phyloP scores from a whole-genome alignment of 2,797 vertebrate genomes.

The Champsocephalus gunnari region DNA sequence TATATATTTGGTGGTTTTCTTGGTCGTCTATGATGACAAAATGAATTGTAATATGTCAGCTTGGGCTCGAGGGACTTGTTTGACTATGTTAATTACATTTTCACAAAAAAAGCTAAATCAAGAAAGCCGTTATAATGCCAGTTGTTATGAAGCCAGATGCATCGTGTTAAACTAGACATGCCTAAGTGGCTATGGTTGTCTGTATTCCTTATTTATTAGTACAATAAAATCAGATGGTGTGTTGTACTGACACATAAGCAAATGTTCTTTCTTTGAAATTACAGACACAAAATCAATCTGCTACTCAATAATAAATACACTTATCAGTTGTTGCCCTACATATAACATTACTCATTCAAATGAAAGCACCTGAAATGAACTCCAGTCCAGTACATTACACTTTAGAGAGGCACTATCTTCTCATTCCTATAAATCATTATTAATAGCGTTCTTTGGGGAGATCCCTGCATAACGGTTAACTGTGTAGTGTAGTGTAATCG shows the following conservation, averaged over 20 bases:
- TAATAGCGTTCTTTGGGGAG: not conserved
- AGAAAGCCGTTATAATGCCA: not conserved
- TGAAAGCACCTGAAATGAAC: not conserved
- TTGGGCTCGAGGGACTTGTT: not conserved
- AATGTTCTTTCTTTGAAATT: too few species aligned
- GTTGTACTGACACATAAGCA: not conserved
- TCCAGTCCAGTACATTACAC: not conserved
- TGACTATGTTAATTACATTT: not conserved
- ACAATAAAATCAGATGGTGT: too few species aligned
- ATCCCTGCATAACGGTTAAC: not conserved
- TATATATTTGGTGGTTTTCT: too few species aligned
- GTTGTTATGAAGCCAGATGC: too few species aligned
- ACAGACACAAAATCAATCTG: not conserved
- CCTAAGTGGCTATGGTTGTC: too few species aligned
- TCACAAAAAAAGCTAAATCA: not conserved
- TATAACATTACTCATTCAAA: not conserved
- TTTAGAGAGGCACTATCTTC: not conserved
- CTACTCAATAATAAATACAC: not conserved
- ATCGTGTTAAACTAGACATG: not conserved
- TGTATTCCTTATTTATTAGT: not conserved
- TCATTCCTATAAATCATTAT: not conserved
- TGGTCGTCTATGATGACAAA: not conserved
- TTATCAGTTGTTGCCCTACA: not conserved
- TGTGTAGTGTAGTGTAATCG: conserved; percentile 5
- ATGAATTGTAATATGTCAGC: not conserved